These are phyloP conservation scores for Myotis planiceps DNA, from an alignment of 2,797 vertebrate species.

Conservation along the genomic window DNA sequence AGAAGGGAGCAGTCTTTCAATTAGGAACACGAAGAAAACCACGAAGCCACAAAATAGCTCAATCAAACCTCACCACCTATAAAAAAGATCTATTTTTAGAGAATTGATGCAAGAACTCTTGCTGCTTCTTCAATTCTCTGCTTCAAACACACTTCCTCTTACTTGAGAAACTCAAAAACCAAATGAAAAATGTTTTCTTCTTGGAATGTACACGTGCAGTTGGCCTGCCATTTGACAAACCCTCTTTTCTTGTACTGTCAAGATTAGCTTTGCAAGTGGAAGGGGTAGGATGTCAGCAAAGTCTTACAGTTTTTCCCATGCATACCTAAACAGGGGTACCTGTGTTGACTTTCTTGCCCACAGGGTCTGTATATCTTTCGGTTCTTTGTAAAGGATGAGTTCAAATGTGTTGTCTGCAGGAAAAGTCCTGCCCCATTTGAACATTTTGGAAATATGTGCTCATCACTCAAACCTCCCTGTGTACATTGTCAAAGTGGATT, in stretches of 20 bases:
- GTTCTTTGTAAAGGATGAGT: conserved; percentile 46
- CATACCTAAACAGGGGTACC: not conserved
- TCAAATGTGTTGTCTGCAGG: conserved; percentile 62
- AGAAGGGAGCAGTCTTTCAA: not conserved
- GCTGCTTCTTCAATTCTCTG: not conserved
- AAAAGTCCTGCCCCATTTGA: conserved; percentile 72
- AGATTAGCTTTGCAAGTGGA: conserved; percentile 15
- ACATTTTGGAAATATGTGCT: conserved; percentile 84
- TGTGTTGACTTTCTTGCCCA: conserved; percentile 26
- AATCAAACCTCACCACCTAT: not conserved
- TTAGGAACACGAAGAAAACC: conserved; percentile 49
- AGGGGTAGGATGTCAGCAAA: conserved; percentile 18
- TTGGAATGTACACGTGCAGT: not conserved
- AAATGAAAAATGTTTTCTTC: not conserved
- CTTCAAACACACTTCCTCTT: not conserved
- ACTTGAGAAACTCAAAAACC: not conserved
- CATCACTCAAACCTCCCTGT: conserved; percentile 85
- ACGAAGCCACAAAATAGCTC: not conserved
- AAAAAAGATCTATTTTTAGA: conserved; percentile 1
- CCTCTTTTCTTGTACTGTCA: not conserved
- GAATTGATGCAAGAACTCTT: not conserved
- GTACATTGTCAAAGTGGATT: conserved; percentile 85
- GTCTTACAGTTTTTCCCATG: conserved; percentile 13
- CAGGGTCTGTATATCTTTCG: conserved; percentile 31
- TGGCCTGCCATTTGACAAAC: not conserved